Conservation (phyloP, 2,797 vertebrate species). For the Chloroceryle amazona region DNA sequence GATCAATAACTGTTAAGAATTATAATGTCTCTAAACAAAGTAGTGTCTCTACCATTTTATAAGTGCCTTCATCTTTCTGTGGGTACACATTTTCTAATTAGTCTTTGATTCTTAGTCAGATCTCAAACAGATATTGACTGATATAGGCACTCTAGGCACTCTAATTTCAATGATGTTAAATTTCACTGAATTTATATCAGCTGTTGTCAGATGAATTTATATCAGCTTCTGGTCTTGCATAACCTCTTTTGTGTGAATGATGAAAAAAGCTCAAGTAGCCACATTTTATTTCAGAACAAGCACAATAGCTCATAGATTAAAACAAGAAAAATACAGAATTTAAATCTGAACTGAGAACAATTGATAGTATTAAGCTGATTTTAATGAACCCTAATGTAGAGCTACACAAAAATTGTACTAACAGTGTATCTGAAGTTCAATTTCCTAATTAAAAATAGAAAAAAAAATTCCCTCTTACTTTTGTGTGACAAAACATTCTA, state of each 20-base stretch:
- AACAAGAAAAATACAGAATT: background rate
- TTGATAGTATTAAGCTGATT: background rate
- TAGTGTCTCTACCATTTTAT: background rate
- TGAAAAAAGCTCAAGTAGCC: background rate
- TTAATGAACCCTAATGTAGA: background rate
- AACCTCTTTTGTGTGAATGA: background rate
- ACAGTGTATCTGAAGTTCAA: background rate
- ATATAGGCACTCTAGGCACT: background rate
- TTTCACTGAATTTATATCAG: background rate
- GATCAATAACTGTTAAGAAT: background rate
- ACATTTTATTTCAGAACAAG: background rate
- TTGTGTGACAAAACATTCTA: background rate
- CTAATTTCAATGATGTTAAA: background rate
- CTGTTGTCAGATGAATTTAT: background rate
- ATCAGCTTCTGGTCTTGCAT: background rate
- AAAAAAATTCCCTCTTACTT: background rate
- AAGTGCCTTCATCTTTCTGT: background rate
- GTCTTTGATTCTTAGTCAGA: background rate
- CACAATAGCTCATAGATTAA: background rate
- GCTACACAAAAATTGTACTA: background rate
- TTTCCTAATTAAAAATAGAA: background rate
- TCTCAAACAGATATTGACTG: background rate
- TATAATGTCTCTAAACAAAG: background rate
- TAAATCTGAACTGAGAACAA: background rate
- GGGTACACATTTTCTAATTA: background rate